Base-by-base conservation (phyloP, 1,140 invertebrate species). In the Vanessa tameamea region DNA sequence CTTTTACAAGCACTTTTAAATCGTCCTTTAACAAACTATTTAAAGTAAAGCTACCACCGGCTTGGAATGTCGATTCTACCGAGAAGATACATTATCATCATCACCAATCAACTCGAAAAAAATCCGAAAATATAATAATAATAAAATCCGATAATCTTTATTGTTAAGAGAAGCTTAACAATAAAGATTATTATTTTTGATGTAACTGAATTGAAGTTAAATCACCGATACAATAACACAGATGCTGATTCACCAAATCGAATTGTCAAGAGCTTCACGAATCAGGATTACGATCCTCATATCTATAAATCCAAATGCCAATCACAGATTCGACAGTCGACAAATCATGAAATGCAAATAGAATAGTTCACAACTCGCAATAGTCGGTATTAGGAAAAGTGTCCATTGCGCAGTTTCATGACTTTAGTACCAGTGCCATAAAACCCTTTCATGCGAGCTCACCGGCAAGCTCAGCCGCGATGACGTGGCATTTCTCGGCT, bases 401-500 rank as follows among this genome's bases (percentile, higher is more conserved):
- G 76, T 75, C 69, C 69, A 68, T 55, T 48, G 47, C 50, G 75
- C 75, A 76, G 69, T 76, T 74, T 74, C 69, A 65, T 70, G 75
- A 69, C 72, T 73, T 69, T 71, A 78, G 76, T 78, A 75, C 68
- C 73, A 81, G 73, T 64, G 59, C 73, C 73, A 74, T 78, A 81
- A 43, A 82, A 86, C 81, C 81, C 77, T 79, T 84, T 82, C 81
- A 77, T 78, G 76, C 76, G 84, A 74, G 77, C 82, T 79, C 79
- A 82, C 78, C 78, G 80, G 78, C 80, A 82, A 85, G 81, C 81
- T 86, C 79, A 83, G 79, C 78, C 59, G 72, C 80, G 84, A 84
- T 89, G 87, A 89, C 85, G 73, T 61, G 70, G 82, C 88, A 69
- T 63, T 84, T 81, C 75, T 72, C 73, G 74, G 78, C 78, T 82